phyloP scores from a whole-genome alignment of 2,113 vertebrate genomes.

The Tyrannus savana region DNA sequence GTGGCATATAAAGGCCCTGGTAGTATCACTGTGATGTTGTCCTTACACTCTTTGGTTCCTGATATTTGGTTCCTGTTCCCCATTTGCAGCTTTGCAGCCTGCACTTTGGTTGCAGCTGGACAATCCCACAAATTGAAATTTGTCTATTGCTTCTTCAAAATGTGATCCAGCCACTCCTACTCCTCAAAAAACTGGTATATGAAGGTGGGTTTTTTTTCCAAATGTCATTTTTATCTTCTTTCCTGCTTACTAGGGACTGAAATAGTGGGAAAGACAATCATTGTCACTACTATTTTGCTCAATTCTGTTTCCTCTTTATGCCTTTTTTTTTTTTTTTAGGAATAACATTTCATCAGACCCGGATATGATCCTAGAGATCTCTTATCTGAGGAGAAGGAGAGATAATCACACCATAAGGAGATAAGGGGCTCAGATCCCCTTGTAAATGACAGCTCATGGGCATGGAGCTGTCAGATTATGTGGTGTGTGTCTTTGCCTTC shows the following conservation, averaged over 20 bases:
- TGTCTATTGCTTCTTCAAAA: not conserved
- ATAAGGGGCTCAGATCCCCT: not conserved
- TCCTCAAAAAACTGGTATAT: not conserved
- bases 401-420: not conserved
- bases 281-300: not conserved
- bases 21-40: not conserved
- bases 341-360: not conserved
- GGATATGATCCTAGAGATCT: not conserved
- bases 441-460: rapidly evolving
- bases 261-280: not conserved
- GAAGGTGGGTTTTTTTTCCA: not conserved
- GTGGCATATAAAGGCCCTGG: not conserved
- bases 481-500: not conserved
- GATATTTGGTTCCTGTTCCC: not conserved
- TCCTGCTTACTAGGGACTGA: not conserved
- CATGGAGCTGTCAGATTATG: not conserved
- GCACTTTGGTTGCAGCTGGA: not conserved
- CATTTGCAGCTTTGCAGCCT: not conserved
- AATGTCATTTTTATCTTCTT: not conserved
- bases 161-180: not conserved
- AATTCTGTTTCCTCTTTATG: not conserved
- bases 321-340: not conserved
- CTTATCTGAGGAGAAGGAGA: not conserved
- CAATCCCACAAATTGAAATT: not conserved
- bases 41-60: not conserved